phyloP scores from a whole-genome alignment of 2,888 invertebrate species.

The Idaea straminata region DNA sequence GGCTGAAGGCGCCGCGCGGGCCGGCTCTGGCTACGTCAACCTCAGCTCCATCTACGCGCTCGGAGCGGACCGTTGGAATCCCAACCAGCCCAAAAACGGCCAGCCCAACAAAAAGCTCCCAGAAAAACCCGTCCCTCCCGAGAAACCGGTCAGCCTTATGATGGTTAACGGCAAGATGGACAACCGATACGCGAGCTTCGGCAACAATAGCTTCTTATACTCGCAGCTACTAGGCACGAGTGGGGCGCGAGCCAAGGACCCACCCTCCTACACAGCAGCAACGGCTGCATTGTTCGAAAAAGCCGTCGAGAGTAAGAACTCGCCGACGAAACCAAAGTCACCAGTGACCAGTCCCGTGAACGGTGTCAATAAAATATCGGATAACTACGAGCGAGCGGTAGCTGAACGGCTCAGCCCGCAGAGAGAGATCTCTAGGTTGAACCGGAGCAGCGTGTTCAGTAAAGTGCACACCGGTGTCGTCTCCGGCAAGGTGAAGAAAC shows the following conservation, averaged over 20 bases:
- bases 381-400: constrained; percentile 72
- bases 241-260: constrained; percentile 61
- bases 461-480: constrained; percentile 72
- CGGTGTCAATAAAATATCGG: constrained; percentile 73
- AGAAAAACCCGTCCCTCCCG: constrained; percentile 72
- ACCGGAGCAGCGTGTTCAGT: constrained; percentile 66
- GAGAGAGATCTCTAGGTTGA: constrained; percentile 54
- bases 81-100: constrained; percentile 44
- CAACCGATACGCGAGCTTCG: constrained; percentile 60
- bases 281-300: constrained; percentile 58
- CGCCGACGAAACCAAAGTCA: constrained; percentile 53
- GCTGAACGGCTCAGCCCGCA: constrained; percentile 69
- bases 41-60: constrained; percentile 73
- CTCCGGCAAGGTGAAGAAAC: constrained; percentile 57
- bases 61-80: constrained; percentile 58
- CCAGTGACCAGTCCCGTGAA: constrained; percentile 62
- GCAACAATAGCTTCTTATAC: constrained; percentile 74
- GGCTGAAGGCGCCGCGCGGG: constrained; percentile 34
- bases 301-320: constrained; percentile 41
- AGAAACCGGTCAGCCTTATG: constrained; percentile 73
- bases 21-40: constrained; percentile 59
- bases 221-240: constrained; percentile 61
- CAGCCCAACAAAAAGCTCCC: constrained; percentile 51
- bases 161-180: constrained; percentile 75
- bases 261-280: constrained; percentile 66